Evolutionary conservation across 1,140 invertebrate species (phyloP), one percentile per base, ranked within the genome.

Genomic region (Formica selysi): DNA sequence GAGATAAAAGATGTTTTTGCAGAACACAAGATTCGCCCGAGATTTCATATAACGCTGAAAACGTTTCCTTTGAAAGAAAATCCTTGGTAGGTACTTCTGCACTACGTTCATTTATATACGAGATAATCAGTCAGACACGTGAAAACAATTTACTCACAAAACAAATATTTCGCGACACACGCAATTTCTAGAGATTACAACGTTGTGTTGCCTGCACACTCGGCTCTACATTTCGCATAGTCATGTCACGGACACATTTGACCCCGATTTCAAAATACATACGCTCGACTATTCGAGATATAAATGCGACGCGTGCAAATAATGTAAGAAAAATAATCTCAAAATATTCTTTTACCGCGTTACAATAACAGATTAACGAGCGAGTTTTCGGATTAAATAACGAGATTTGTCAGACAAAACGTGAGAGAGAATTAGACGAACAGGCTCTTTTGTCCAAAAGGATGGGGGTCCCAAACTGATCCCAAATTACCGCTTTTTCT

Each of bases 191-290:
- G 11, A 71, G 54, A 71, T 71, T 36, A 57, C 79, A 59, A 71
- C 19, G 11, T 51, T 16, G 51, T 36, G 29, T 32, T 44, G 22
- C 44, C 2, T 26, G 22, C 32, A 32, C 11, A 22, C n/a, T 67
- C 41, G n/a, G 41, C 65, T 29, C 22, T 41, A 11, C 22, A 71
- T 61, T 36, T 62, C 48, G 57, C 54, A n/a, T 38, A 59, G 79
- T 81, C 67, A 44, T 0, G 68, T 7, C 41, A 57, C 68, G n/a
- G 79, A 83, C 38, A 61, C 79, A 44, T 74, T 51, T 83, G 68
- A 83, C 38, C 79, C 22, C 79, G 38, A 83, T 83, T 74, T 73
- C 13, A 73, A 74, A 73, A 70, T 19, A 26, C 51, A 29, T 41
- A 19, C 16, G 16, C 1, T 22, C 29, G 29, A 68, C 44, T 26